Percentiles rank a stretch among this genome's conserved stretches.
These are phyloP conservation scores for Lagocephalus sceleratus DNA, from an alignment of 2,797 vertebrate genomes.

Conservation along the genomic window DNA sequence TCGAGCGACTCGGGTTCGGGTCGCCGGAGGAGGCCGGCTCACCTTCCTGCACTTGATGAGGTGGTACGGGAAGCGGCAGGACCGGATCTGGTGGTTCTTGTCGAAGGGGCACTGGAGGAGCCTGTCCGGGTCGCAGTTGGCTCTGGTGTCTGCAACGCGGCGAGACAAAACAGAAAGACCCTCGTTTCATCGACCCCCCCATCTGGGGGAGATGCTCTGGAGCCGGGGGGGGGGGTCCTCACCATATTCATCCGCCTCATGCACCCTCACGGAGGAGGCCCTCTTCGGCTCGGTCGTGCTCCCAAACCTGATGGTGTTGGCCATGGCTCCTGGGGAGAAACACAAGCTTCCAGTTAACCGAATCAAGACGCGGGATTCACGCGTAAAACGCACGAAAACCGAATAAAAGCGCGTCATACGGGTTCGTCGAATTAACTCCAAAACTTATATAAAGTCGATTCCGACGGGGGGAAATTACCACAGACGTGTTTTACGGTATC, in stretches of 20 bases:
- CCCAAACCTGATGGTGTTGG: constrained; percentile 16
- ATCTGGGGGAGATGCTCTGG: background rate
- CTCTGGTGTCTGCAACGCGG: constrained; percentile 21
- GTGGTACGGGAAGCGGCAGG: constrained; percentile 85
- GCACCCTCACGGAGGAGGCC: background rate
- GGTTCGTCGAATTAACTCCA: too few relatives aligned
- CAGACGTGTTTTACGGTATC: too few relatives aligned
- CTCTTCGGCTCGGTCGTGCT: background rate
- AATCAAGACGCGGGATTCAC: too few relatives aligned
- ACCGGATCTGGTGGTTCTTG: constrained; percentile 83
- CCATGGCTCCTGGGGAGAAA: constrained; percentile 23
- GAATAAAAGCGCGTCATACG: too few relatives aligned
- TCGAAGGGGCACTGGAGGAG: constrained; percentile 87
- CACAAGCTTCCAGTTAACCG: too few relatives aligned
- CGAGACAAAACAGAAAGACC: background rate
- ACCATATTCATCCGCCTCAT: constrained; percentile 18
- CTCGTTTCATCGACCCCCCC: too few relatives aligned
- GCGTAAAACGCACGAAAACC: too few relatives aligned
- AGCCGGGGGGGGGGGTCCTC: background rate
- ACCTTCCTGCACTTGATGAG: constrained; percentile 88
- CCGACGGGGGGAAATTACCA: too few relatives aligned
- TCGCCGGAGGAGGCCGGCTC: too few relatives aligned
- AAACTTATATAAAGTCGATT: too few relatives aligned
- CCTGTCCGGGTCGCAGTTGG: constrained; percentile 73
- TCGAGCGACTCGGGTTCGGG: too few relatives aligned